Evolutionary conservation across 2,797 vertebrate genomes (phyloP), one percentile per base, ranked within the genome.

Genomic region (Schizothorax lantsangensis): DNA sequence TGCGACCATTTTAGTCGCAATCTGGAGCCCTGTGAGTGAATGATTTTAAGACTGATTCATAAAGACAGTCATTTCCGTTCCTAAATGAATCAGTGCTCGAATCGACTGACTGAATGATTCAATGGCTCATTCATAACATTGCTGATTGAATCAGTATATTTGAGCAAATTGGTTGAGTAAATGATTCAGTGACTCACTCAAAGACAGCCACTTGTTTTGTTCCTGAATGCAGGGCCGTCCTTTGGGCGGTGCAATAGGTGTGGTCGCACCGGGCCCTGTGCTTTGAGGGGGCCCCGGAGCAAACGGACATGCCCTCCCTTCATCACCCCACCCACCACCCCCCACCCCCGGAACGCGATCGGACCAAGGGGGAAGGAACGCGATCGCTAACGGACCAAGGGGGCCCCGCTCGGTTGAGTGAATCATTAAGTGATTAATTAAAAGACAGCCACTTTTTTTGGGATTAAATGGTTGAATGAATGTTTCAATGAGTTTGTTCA

Each of bases 141-240:
- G 0, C 36, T 71, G 36, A 40, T 12, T 71, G 19, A 40, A 12
- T 71, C 0, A 23, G 19, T 26, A 23, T 71, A 11, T 71, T 38
- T 11, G 36, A 43, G 5, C 69, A 43, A 73, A 45, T 45, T 0
- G 14, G 3, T 71, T 43, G 5, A 71, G 9, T 40, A 21, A 71
- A 40, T 71, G 68, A 71, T 71, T 71, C 36, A 71, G 68, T 71
- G 26, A 64, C 26, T 64, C 68, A 40, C 54, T 23, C 54, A 23
- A 57, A 57, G 21, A 3, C 19, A 52, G 15, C 1, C 15, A 9
- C 54, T 57, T 57, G 21, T 57, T 23, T 57, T 57, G 21, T 57
- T 57, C 54, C 21, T 57, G 21, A 43, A 9, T 43, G 40, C 40
- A 43, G 0, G 38, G 38, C 38, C 38, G 38, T 38, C 38, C 38